Base-by-base conservation (phyloP, 2,113 vertebrate species). In the Lates calcarifer region DNA sequence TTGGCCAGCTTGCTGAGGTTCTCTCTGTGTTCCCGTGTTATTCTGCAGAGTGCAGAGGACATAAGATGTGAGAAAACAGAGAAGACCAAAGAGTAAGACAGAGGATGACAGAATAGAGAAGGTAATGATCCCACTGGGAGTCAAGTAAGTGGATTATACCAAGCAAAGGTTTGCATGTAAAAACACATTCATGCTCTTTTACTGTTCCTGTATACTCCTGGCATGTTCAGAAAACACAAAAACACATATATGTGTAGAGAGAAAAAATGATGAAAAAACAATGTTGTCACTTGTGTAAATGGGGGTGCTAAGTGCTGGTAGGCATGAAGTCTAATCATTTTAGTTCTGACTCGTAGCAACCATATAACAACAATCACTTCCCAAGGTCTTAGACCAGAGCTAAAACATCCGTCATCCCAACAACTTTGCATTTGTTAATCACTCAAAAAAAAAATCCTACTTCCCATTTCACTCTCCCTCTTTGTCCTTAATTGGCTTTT, bases 11-110 rank as follows among this genome's bases (percentile, higher is more conserved):
- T 98, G 76, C 87, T 86, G 41, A 99, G 94, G 93, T 93, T 97
- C 88, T 99, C 98, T 63, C 98, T 87, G 94, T 99, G 97, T 58
- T 99, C 98, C 0, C 97, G 95, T 0, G 97, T 99, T 37, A 99
- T 96, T 90, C 98, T 99, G 90, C 12, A 39, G 73, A 41, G 28
- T 33, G 66, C 43, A 6, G n/a, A 63, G 10, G 26, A 28, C 12
- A 26, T 12, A 2, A 66, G 39, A 74, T 9, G 31, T 20, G 29
- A 53, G 33, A 18, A 43, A 28, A 18, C 47, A 58, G 14, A 28
- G 17, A 24, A 39, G 22, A n/a, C 13, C 5, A 18, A 15, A 24
- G 1, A 41, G 28, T 39, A 47, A 45, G 22, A 64, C 5, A 1
- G 13, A 41, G 6, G 26, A 49, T 29, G 1, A 28, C n/a, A n/a